Conservation (phyloP, 2,113 vertebrate genomes). For the Benitochromis conjunctus region DNA sequence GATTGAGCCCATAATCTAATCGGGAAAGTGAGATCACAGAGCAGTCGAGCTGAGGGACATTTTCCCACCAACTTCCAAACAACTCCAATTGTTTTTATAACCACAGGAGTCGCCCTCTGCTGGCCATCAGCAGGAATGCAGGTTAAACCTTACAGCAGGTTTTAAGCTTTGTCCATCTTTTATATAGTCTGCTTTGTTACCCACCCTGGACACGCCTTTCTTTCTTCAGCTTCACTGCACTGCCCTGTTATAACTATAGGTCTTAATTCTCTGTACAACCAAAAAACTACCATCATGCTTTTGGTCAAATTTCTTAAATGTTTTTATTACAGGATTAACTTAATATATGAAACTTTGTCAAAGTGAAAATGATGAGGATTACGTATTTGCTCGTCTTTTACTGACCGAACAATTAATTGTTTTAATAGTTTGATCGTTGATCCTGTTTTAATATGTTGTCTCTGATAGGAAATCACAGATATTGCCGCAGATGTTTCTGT, state of each 20-base stretch:
- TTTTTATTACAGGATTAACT: background rate
- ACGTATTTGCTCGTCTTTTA: fast-evolving
- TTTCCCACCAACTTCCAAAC: background rate
- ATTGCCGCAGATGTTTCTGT: background rate
- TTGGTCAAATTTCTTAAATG: background rate
- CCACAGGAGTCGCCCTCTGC: background rate
- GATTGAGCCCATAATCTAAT: background rate
- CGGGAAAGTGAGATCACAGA: background rate
- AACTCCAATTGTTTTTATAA: background rate
- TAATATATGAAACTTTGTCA: background rate
- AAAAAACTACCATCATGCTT: background rate
- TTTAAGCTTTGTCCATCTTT: background rate
- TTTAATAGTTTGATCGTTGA: background rate
- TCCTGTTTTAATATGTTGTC: background rate
- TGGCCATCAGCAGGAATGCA: background rate
- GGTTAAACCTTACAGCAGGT: background rate
- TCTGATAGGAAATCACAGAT: background rate
- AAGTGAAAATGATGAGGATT: background rate
- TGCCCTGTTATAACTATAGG: background rate
- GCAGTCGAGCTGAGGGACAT: background rate
- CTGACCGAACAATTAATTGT: background rate
- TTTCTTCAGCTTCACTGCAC: background rate
- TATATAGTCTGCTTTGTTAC: background rate
- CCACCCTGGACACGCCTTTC: background rate
- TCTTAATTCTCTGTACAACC: background rate